Evolutionary conservation across 2,888 invertebrate species (phyloP).

Genomic region (Thera obeliscata): DNA sequence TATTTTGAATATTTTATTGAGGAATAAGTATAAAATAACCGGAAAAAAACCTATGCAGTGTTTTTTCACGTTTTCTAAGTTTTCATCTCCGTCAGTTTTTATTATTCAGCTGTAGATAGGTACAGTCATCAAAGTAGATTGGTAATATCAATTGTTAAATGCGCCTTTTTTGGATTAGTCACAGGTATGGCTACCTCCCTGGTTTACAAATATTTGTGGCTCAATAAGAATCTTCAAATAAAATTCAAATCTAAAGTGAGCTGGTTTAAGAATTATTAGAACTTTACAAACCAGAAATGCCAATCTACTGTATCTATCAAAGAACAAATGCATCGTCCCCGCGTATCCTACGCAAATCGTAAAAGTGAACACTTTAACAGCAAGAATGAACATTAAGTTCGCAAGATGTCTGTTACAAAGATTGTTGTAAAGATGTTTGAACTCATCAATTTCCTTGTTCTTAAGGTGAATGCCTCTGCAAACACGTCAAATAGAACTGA

Average conservation of each 20-base stretch:
- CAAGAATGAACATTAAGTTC: conserved; percentile 23
- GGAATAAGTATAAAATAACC: too few species aligned
- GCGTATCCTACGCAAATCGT: conserved; percentile 18
- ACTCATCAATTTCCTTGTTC: conserved; percentile 28
- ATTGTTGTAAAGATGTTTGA: conserved; percentile 16
- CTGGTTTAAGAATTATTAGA: too few species aligned
- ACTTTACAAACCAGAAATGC: too few species aligned
- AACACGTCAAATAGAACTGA: not conserved
- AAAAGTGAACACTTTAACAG: conserved; percentile 21
- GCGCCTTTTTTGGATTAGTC: too few species aligned
- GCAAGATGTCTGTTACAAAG: conserved; percentile 8
- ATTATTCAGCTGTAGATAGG: conserved; percentile 2
- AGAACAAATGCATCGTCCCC: conserved; percentile 16
- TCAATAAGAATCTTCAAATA: too few species aligned
- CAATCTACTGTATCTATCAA: not conserved
- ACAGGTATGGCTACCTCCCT: too few species aligned
- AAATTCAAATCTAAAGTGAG: too few species aligned
- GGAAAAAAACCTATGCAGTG: too few species aligned
- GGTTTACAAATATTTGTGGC: too few species aligned
- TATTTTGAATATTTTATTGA: too few species aligned
- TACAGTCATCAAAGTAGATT: not conserved
- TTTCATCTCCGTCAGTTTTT: not conserved
- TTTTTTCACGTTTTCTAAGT: not conserved
- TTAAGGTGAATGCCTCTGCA: conserved; percentile 17
- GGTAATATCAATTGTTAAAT: too few species aligned